These are phyloP conservation scores for Tenthredo mesomela DNA, from an alignment of 2,888 invertebrate species.

Conservation along the genomic window DNA sequence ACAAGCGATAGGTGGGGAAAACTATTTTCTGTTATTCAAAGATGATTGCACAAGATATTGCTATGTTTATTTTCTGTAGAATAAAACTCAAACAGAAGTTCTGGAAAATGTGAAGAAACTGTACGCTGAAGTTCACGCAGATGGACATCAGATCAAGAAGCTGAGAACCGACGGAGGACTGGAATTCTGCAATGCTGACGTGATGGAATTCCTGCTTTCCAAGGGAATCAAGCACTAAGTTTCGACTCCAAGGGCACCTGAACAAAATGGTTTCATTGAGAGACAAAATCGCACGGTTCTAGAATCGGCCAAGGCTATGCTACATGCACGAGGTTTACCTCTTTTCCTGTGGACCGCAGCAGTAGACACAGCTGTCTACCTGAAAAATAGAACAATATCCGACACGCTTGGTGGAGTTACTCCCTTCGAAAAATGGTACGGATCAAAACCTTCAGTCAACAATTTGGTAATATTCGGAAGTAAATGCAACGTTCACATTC, in stretches of 20 bases:
- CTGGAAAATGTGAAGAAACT: not conserved
- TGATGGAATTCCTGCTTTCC: not conserved
- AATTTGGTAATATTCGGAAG: slow-evolving; percentile 65
- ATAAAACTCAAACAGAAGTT: slow-evolving; percentile 51
- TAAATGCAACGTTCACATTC: slow-evolving; percentile 57
- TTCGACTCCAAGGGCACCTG: not conserved
- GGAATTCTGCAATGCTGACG: slow-evolving; percentile 36
- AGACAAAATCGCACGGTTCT: slow-evolving; percentile 22
- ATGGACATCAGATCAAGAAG: slow-evolving; percentile 14
- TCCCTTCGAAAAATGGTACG: too few relatives aligned
- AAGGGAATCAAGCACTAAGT: not conserved
- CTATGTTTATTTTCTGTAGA: slow-evolving; percentile 43
- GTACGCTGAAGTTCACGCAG: not conserved
- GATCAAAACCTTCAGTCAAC: too few relatives aligned
- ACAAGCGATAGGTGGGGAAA: slow-evolving; percentile 31
- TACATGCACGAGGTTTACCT: not conserved
- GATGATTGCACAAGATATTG: slow-evolving; percentile 48
- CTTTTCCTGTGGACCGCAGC: slow-evolving; percentile 42
- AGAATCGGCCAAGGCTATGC: not conserved
- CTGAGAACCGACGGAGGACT: slow-evolving; percentile 36
- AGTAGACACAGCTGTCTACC: slow-evolving; percentile 45
- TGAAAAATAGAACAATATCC: slow-evolving; percentile 40
- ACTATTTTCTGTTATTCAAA: slow-evolving; percentile 45
- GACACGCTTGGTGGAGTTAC: not conserved
- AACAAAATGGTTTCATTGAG: not conserved